Base-by-base conservation (phyloP, 2,797 vertebrate species). In the Pseudopleuronectes americanus region DNA sequence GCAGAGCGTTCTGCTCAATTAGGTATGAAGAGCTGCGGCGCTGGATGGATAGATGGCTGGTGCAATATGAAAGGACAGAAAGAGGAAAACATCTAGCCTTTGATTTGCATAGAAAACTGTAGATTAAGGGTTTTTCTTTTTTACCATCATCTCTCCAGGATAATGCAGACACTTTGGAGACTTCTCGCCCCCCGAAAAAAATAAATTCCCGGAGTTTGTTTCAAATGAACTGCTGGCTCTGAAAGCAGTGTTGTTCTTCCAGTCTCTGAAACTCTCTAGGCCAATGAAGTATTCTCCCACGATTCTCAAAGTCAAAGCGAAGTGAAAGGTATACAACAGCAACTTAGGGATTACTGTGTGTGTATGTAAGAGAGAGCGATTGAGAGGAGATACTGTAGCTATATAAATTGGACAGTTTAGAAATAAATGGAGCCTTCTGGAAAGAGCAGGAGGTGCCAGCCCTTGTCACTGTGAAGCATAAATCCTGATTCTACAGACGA, bases 261-360 rank as follows among this genome's bases (percentile, higher is more conserved):
- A 70, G 77, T 80, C 83, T 92, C 82, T 81, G 78, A 89, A 92
- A 88, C 86, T 92, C 82, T 19, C 87, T 24, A 70, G 76, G 84
- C 87, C 83, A 83, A 94, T 93, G 92, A 94, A 94, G 94, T 93
- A 94, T 95, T 94, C 94, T 85, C 72, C 83, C 72, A 19, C 87
- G 33, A 87, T 91, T 91, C 89, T 94, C 92, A 94, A 94, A 94
- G 93, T 93, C 93, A 94, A 90, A 90, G 86, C 71, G 81, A 93
- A 93, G 91, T 79, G 87, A 90, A 93, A 92, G 91, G 90, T 90
- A 89, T 87, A 94, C 91, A 93, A 90, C 84, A 89, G 87, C 87
- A 90, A 90, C 84, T 88, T 73, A 71, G 71, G 51, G 62, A 73
- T 64, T 24, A 60, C 67, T 77, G 67, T 71, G 61, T 52, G 66